phyloP scores from a whole-genome alignment of 2,888 invertebrate species.

The Parascotia fuliginaria region DNA sequence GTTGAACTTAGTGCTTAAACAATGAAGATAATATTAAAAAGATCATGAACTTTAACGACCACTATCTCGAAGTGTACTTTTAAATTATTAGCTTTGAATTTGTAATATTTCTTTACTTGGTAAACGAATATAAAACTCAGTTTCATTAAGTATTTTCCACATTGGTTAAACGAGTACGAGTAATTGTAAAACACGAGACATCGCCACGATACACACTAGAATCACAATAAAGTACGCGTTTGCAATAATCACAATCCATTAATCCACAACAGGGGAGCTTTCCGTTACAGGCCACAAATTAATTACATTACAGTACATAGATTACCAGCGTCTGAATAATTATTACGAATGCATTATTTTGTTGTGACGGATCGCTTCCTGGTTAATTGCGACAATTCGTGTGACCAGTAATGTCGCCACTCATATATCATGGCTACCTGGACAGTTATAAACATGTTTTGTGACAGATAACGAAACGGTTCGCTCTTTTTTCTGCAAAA shows the following conservation, averaged over 20 bases:
- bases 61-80: too few relatives aligned
- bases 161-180: conserved; percentile 1
- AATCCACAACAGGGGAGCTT: conserved; percentile 68
- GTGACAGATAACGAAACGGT: background rate
- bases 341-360: conserved; percentile 55
- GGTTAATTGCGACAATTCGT: conserved; percentile 38
- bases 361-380: conserved; percentile 51
- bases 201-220: conserved; percentile 16
- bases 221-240: conserved; percentile 50
- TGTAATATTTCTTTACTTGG: too few relatives aligned
- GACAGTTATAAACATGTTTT: conserved; percentile 15
- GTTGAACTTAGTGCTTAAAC: background rate
- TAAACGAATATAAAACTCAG: too few relatives aligned
- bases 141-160: too few relatives aligned
- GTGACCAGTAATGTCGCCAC: conserved; percentile 28
- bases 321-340: conserved; percentile 51
- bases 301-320: conserved; percentile 68
- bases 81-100: too few relatives aligned
- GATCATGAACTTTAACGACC: background rate
- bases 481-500: background rate
- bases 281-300: conserved; percentile 74
- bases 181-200: conserved; percentile 5
- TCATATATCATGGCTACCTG: conserved; percentile 28
- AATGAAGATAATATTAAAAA: background rate
- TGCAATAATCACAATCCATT: conserved; percentile 70